These are phyloP conservation scores for Drosophila anomelani DNA, from an alignment of 2,888 invertebrate genomes.

Conservation along the genomic window DNA sequence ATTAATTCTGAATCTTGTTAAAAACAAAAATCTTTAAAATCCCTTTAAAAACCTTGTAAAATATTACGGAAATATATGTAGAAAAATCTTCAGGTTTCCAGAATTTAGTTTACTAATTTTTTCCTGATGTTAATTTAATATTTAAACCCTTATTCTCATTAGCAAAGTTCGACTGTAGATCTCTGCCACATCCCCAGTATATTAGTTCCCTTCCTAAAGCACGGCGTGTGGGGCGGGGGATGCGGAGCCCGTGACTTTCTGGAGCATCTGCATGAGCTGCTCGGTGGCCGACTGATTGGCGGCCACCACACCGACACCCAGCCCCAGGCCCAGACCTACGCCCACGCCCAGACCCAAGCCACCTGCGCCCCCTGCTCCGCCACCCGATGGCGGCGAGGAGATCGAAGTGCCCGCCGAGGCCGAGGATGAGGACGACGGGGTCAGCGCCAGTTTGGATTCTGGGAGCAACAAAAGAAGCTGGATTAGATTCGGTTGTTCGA, in stretches of 20 bases:
- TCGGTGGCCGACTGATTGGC: conserved; percentile 82
- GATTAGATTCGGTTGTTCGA: conserved; percentile 84
- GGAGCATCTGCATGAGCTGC: conserved; percentile 84
- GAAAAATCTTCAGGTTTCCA: not conserved
- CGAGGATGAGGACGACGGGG: conserved; percentile 78
- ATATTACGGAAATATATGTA: not conserved
- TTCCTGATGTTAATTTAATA: no score
- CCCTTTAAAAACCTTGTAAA: not conserved
- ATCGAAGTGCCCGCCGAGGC: conserved; percentile 79
- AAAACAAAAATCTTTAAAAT: not conserved
- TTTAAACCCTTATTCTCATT: not conserved
- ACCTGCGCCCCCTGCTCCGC: conserved; percentile 45
- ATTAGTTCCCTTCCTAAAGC: conserved; percentile 37
- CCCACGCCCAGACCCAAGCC: conserved; percentile 34
- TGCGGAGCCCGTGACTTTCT: conserved; percentile 79
- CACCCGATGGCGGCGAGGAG: conserved; percentile 78
- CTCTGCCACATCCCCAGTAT: conserved; percentile 13
- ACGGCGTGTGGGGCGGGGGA: conserved; percentile 66
- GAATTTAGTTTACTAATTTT: not conserved
- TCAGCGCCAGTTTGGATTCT: conserved; percentile 84
- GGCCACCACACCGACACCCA: conserved; percentile 61
- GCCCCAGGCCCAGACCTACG: conserved; percentile 41
- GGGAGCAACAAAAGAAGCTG: conserved; percentile 85
- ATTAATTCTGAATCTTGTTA: not conserved
- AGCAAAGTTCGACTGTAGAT: conserved; percentile 24